Evolutionary conservation across 1,140 invertebrate genomes (phyloP).

Genomic region (Probaryconus sp.): DNA sequence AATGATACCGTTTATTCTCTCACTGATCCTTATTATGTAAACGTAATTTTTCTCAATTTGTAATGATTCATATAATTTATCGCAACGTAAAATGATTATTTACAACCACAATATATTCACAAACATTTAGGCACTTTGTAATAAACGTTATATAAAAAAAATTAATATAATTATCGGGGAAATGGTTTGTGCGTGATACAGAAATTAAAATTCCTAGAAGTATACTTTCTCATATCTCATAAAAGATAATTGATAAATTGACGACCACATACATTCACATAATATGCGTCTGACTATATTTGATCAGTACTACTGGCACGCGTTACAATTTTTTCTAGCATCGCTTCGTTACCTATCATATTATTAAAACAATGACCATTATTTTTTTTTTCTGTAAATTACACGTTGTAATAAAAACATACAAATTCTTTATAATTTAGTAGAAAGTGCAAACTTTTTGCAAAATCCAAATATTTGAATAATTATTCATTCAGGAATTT

Average conservation of each 20-base stretch:
- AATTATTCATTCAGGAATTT: constrained; percentile 2
- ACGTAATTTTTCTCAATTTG: background rate
- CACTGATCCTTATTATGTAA: background rate
- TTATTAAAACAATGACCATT: background rate
- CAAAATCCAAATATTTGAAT: constrained; percentile 6
- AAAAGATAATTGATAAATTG: too few species aligned
- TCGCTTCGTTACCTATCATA: background rate
- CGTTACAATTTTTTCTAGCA: background rate
- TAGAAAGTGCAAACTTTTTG: constrained; percentile 18
- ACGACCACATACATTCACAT: too few species aligned
- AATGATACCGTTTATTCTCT: constrained; percentile 5
- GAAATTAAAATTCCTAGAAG: too few species aligned
- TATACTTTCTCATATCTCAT: too few species aligned
- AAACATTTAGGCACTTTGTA: background rate
- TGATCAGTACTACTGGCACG: constrained; percentile 1
- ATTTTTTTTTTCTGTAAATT: background rate
- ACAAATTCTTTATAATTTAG: background rate
- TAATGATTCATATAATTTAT: background rate
- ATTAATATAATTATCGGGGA: too few species aligned
- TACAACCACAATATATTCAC: too few species aligned
- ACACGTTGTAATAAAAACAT: background rate
- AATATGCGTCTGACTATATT: constrained; percentile 1
- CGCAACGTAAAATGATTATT: background rate
- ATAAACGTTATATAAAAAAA: too few species aligned
- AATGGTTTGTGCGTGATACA: too few species aligned